Base-by-base conservation (phyloP, 35 echinoderm and acorn worm genomes). In the Apostichopus japonicus region DNA sequence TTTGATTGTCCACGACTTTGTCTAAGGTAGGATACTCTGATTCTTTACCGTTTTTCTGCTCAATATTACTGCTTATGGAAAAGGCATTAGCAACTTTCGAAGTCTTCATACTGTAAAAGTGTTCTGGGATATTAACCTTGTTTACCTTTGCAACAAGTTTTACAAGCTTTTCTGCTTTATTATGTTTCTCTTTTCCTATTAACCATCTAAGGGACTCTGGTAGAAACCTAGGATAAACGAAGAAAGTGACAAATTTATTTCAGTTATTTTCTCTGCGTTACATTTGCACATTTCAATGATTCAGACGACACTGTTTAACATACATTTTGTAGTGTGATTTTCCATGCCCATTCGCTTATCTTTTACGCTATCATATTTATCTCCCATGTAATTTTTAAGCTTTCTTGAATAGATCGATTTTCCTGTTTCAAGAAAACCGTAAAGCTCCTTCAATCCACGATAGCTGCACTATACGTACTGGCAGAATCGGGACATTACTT, bases 161-260 rank as follows among this genome's bases (percentile, higher is more conserved):
- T 6, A 89, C 67, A 5, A 72, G 61, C 17, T 6, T 17, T 54
- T 89, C 51, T 13, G 63, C 56, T 72, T 51, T 72, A 6, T 89
- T 15, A 19, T 59, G 33, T 73, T 89, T 54, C 52, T 54, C 61
- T 73, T 25, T 72, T 24, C 22, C 59, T 8, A 72, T 73, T 5
- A 22, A 10, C 86, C 86, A 89, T 72, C 86, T 67, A 19, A 89
- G 24, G 4, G 86, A 89, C 67, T 89, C 86, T 13, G 86, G 86
- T 10, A 89, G 62, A 16, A 89, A 51, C 86, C 86, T 89, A 61
- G 86, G 16, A 53, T 24, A 87, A 8, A 87, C 8, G 19, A 72
- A 89, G 71, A 75, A 75, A 75, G 13, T 61, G 7, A 61, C 57
- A 61, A 61, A 61, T 61, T 44, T 44, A 61, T 61, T 10, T 61